Percentiles rank a stretch among this genome's conserved stretches.
These are phyloP conservation scores for Ailuropoda melanoleuca DNA, from an alignment of 2,113 vertebrate genomes.

Conservation along the genomic window DNA sequence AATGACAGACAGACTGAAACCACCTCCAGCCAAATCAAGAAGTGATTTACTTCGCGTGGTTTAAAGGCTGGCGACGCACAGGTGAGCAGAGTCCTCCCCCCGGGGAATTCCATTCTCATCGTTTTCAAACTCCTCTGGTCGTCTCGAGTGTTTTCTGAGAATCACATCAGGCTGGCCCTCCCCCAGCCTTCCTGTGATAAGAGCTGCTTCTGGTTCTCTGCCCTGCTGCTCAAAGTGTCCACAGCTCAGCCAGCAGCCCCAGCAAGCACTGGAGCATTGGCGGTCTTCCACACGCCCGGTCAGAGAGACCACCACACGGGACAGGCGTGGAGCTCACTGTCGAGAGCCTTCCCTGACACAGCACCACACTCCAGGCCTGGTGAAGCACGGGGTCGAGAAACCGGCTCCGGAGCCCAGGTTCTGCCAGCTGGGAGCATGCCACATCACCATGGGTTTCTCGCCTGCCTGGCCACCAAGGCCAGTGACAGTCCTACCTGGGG, in stretches of 20 bases:
- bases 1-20: too few relatives aligned
- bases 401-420: accelerated
- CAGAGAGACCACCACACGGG: neutral
- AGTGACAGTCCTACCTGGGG: too few relatives aligned
- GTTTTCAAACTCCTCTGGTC: neutral
- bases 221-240: too few relatives aligned
- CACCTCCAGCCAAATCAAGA: neutral
- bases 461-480: neutral
- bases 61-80: neutral
- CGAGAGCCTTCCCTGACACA: accelerated
- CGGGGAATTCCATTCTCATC: accelerated
- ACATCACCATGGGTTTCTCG: accelerated
- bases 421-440: accelerated
- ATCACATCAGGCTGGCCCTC: accelerated
- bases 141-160: neutral
- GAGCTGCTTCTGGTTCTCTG: too few relatives aligned
- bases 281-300: neutral
- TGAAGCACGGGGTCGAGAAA: accelerated
- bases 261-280: accelerated
- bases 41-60: accelerated
- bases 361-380: too few relatives aligned
- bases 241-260: neutral
- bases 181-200: neutral
- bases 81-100: accelerated
- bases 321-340: accelerated